These are phyloP conservation scores for Cephus nigrinus DNA, from an alignment of 2,888 invertebrate genomes.

Conservation along the genomic window DNA sequence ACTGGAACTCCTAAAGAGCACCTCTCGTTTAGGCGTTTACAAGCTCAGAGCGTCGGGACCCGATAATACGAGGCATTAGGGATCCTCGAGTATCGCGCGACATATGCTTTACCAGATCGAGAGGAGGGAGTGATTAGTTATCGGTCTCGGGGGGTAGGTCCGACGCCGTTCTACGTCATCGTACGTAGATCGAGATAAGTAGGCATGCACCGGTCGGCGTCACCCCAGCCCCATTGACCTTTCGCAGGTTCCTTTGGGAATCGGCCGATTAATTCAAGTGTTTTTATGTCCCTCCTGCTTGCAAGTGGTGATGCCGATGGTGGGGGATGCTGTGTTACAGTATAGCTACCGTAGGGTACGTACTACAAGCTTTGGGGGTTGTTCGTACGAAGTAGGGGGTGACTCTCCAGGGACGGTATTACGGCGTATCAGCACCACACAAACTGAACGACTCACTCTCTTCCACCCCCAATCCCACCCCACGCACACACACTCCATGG, in stretches of 20 bases:
- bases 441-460: slow-evolving; percentile 52
- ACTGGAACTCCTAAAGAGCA: background rate
- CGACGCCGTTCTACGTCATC: slow-evolving; percentile 1
- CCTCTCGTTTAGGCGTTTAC: background rate
- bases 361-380: slow-evolving; percentile 27
- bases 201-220: background rate
- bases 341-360: slow-evolving; percentile 15
- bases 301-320: slow-evolving; percentile 28
- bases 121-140: slow-evolving; percentile 33
- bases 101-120: slow-evolving; percentile 29
- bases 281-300: slow-evolving; percentile 51
- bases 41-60: background rate
- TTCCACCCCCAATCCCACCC: slow-evolving; percentile 18
- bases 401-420: slow-evolving; percentile 57
- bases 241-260: slow-evolving; percentile 62
- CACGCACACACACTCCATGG: slow-evolving; percentile 16
- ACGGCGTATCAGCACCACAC: slow-evolving; percentile 63
- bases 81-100: slow-evolving; percentile 17
- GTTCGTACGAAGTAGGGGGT: slow-evolving; percentile 14
- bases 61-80: slow-evolving; percentile 24
- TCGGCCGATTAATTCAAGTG: slow-evolving; percentile 65
- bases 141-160: slow-evolving; percentile 20
- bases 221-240: slow-evolving; percentile 58
- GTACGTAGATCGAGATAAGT: slow-evolving; percentile 39
- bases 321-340: slow-evolving; percentile 22